A percentile compares a stretch with the other conserved stretches of the same genome.
phyloP scores from a whole-genome alignment of 2,113 vertebrate genomes.

The Harpagus bidentatus region DNA sequence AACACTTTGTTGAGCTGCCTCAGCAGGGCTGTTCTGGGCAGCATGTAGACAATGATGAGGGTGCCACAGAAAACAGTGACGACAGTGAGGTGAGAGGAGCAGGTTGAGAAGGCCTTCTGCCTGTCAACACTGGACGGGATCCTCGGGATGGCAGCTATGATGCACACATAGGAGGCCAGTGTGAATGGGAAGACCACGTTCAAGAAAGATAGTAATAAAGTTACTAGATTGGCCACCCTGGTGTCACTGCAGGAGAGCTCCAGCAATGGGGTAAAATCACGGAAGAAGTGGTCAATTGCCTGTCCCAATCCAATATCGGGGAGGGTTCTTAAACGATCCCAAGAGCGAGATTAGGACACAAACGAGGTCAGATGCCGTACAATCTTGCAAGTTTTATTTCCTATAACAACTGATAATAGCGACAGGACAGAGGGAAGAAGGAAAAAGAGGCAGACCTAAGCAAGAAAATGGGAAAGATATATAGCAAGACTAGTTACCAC shows the following conservation, averaged over 20 bases:
- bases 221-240: neutral
- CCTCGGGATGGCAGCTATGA: neutral
- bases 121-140: neutral
- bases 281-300: neutral
- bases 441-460: too few species aligned
- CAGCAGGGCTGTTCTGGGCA: neutral
- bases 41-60: neutral
- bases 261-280: neutral
- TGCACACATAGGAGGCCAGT: neutral
- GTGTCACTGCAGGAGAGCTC: neutral
- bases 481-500: too few species aligned
- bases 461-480: too few species aligned
- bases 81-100: neutral
- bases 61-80: neutral
- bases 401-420: too few species aligned
- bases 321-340: too few species aligned
- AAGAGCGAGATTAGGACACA: too few species aligned
- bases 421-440: too few species aligned
- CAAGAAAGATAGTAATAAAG: neutral
- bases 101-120: neutral
- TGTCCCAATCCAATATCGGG: too few species aligned
- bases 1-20: neutral
- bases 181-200: neutral
- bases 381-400: too few species aligned
- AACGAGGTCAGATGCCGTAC: too few species aligned